Percentiles rank a stretch among this genome's conserved stretches.
Evolutionary conservation across 1,140 invertebrate species (phyloP).

Genomic region (Heliconius melpomene): DNA sequence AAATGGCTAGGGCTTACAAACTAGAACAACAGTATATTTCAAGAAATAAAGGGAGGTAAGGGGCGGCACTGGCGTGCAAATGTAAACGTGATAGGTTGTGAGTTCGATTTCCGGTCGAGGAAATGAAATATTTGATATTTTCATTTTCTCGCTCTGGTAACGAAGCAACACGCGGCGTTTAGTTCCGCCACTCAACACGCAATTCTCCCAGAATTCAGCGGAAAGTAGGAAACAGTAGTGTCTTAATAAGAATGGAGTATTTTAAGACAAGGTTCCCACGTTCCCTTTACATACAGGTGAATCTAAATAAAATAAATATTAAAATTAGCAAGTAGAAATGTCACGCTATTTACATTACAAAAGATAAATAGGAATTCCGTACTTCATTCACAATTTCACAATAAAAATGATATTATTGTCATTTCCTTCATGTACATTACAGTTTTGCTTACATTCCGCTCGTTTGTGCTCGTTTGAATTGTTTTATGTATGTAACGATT

Average conservation of each 20-base stretch:
- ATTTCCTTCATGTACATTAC: not conserved
- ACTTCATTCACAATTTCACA: not conserved
- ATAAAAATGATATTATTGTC: not conserved
- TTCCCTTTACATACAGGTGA: too few species aligned
- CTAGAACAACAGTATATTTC: slow-evolving; percentile 16
- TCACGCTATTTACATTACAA: slow-evolving; percentile 19
- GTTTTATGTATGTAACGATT: not conserved
- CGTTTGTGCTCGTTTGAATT: not conserved
- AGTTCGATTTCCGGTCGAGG: too few species aligned
- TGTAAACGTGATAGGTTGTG: too few species aligned
- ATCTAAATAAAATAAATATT: not conserved
- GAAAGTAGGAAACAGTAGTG: too few species aligned
- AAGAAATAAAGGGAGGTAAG: slow-evolving; percentile 16
- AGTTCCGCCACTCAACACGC: too few species aligned
- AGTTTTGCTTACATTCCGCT: not conserved
- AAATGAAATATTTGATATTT: too few species aligned
- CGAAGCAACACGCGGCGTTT: too few species aligned
- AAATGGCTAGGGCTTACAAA: slow-evolving; percentile 18
- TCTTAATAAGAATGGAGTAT: too few species aligned
- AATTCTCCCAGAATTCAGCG: too few species aligned
- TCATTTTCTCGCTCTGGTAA: too few species aligned
- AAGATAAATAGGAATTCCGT: not conserved
- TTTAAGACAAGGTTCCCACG: too few species aligned
- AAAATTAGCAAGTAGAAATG: slow-evolving; percentile 28
- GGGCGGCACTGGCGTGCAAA: too few species aligned